These are phyloP conservation scores for Hydrochoerus hydrochaeris DNA, from an alignment of 2,113 vertebrate species.

Conservation along the genomic window DNA sequence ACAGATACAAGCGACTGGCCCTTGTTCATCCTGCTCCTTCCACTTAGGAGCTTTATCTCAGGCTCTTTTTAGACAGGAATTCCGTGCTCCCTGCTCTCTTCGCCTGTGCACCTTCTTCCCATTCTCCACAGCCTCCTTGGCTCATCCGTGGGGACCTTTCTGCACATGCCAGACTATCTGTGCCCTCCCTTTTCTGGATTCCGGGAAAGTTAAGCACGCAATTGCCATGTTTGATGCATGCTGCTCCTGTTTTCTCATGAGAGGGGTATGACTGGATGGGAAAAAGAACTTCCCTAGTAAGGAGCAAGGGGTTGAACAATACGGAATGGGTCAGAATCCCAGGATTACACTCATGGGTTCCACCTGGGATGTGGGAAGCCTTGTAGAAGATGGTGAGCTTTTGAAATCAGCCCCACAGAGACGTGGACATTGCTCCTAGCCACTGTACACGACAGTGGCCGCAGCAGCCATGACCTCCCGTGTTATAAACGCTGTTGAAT, in stretches of 20 bases:
- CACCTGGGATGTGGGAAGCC: no score
- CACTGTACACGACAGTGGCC: neutral
- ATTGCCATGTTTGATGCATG: rapidly evolving
- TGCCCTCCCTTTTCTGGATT: neutral
- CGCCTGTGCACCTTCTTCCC: neutral
- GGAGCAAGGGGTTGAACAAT: neutral
- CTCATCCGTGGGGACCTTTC: neutral
- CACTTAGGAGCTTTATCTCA: neutral
- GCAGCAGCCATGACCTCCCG: neutral
- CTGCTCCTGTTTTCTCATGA: neutral
- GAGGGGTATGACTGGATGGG: neutral
- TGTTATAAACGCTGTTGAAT: neutral
- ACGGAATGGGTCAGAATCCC: neutral
- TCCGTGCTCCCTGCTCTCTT: neutral
- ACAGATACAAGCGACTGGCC: neutral
- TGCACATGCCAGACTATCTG: neutral
- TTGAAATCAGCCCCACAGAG: neutral
- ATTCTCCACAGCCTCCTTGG: neutral
- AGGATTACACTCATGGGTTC: neutral
- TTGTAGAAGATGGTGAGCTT: neutral
- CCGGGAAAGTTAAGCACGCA: neutral
- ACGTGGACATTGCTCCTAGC: neutral
- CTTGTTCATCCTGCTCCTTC: neutral
- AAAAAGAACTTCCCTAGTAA: no score
- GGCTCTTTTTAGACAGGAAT: neutral